phyloP scores from a whole-genome alignment of 1,140 invertebrate species.

The Homalodisca vitripennis region DNA sequence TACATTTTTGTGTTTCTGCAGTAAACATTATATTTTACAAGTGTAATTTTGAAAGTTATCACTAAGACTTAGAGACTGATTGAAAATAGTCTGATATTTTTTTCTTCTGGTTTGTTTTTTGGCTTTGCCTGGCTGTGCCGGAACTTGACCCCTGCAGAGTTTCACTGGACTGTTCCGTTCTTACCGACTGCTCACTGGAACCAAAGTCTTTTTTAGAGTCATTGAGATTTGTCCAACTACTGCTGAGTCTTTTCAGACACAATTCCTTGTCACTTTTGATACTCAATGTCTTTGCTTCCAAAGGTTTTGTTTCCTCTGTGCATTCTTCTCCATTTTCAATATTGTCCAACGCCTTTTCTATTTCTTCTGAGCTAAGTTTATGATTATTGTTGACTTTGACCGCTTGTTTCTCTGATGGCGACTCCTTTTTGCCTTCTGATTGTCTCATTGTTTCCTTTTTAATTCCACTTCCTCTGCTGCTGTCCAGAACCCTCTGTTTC shows the following conservation, averaged over 20 bases:
- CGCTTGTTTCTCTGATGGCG: no score
- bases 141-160: neutral
- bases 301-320: neutral
- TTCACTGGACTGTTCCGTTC: neutral
- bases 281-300: constrained; percentile 28
- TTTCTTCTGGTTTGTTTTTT: neutral
- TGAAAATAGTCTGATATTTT: constrained; percentile 24
- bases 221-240: constrained; percentile 33
- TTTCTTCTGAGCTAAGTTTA: neutral
- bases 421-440: no score
- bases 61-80: neutral
- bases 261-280: constrained; percentile 27
- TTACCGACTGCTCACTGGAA: neutral
- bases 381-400: neutral
- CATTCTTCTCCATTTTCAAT: neutral
- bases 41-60: no score
- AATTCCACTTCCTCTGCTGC: neutral
- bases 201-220: constrained; percentile 35
- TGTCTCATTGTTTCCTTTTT: no score
- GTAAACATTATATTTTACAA: neutral
- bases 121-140: neutral
- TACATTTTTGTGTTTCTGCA: neutral
- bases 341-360: constrained; percentile 23
- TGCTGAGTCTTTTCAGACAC: constrained; percentile 33
- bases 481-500: neutral